phyloP scores from a whole-genome alignment of 2,888 invertebrate species.

The Mamestra brassicae region DNA sequence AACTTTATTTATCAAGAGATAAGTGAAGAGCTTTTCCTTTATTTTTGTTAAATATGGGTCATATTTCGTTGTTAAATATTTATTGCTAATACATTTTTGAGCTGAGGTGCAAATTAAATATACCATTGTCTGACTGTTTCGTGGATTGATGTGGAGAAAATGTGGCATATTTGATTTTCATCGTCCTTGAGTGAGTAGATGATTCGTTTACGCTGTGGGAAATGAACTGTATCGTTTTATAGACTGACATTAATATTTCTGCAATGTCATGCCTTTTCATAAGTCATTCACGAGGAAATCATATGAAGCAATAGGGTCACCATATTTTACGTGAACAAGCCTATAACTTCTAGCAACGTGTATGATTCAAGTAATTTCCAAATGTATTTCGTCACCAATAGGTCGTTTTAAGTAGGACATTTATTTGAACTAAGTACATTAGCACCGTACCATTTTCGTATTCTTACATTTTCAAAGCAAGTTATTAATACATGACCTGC shows the following conservation, averaged over 20 bases:
- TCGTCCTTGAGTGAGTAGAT: conserved; percentile 14
- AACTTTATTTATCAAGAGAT: too few species aligned
- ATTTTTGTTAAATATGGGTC: background rate
- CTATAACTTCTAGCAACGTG: background rate
- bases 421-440: background rate
- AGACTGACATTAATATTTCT: background rate
- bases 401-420: background rate
- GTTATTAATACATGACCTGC: conserved; percentile 25
- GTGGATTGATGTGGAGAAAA: conserved; percentile 25
- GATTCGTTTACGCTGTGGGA: conserved; percentile 21
- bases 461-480: conserved; percentile 1
- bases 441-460: background rate
- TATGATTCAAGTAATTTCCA: background rate
- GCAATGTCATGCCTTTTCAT: conserved; percentile 10
- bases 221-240: conserved; percentile 29
- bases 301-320: background rate
- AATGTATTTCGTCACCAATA: background rate
- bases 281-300: background rate
- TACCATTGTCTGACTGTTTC: background rate
- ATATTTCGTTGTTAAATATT: too few species aligned
- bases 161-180: conserved; percentile 26
- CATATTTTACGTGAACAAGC: background rate
- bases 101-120: background rate
- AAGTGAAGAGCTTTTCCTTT: background rate
- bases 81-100: background rate